Evolutionary conservation across 2,797 vertebrate genomes (phyloP).

Genomic region (Ispidina picta): DNA sequence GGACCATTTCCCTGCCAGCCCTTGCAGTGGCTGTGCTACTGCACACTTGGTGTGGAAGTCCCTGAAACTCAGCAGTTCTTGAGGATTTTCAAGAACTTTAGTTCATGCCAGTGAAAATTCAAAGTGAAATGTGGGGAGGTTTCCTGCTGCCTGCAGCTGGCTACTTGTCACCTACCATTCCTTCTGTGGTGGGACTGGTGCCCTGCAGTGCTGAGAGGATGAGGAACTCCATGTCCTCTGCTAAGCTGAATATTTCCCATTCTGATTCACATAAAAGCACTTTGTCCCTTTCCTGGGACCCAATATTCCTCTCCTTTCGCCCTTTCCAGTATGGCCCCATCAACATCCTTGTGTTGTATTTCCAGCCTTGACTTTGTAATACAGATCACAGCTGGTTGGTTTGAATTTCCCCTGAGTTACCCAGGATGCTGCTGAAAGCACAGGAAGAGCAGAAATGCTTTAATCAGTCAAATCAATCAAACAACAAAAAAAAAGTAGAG

Average conservation of each 20-base stretch:
- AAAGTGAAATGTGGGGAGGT: background rate
- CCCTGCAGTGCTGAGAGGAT: background rate
- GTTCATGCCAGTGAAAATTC: background rate
- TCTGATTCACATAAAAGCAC: background rate
- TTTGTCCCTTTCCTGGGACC: background rate
- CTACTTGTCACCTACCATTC: background rate
- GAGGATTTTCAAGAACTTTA: background rate
- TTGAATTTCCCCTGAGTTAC: conserved; percentile 66
- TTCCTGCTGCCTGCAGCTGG: background rate
- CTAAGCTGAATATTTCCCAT: background rate
- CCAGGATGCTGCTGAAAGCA: conserved; percentile 43
- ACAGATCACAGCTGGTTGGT: conserved; percentile 56
- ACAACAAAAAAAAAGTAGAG: background rate
- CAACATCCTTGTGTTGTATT: conserved; percentile 39
- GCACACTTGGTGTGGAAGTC: background rate
- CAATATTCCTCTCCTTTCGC: conserved; percentile 10
- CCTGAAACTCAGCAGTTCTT: background rate
- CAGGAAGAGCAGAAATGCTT: conserved; percentile 51
- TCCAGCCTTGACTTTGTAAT: conserved; percentile 38
- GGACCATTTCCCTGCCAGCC: fast-evolving
- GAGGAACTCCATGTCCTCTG: background rate
- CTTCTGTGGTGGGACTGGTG: background rate
- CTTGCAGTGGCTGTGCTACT: fast-evolving
- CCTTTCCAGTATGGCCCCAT: background rate
- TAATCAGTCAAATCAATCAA: conserved; percentile 34